A percentile compares a stretch with the other conserved stretches of the same genome.
Evolutionary conservation across 2,797 vertebrate species (phyloP).

Genomic region (Sebastes matsubarae): DNA sequence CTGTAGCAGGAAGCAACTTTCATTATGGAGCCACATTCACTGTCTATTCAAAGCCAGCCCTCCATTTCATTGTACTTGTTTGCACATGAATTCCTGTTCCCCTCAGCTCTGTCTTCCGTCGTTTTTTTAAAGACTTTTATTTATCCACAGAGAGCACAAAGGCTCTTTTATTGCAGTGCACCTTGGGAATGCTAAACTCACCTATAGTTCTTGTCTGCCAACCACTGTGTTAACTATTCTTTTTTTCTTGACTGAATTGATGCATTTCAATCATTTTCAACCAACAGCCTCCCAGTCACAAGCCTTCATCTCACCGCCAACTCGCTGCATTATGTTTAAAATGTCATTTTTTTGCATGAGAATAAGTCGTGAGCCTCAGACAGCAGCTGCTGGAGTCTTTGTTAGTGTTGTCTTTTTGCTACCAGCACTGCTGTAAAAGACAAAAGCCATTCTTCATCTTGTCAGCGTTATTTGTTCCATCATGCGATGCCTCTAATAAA

Average conservation of each 20-base stretch:
- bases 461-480: slow-evolving; percentile 29
- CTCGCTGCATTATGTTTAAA: slow-evolving; percentile 34
- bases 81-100: neutral
- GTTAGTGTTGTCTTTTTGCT: slow-evolving; percentile 21
- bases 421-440: slow-evolving; percentile 14
- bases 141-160: slow-evolving; percentile 29
- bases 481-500: slow-evolving; percentile 7
- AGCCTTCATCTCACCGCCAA: neutral
- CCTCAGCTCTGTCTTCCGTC: neutral
- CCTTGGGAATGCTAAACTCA: slow-evolving; percentile 22
- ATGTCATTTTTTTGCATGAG: slow-evolving; percentile 43
- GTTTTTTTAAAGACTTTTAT: slow-evolving; percentile 16
- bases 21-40: neutral
- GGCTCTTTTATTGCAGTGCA: slow-evolving; percentile 23
- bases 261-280: slow-evolving; percentile 8
- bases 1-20: neutral
- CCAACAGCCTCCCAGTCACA: neutral
- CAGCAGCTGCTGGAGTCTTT: slow-evolving; percentile 26
- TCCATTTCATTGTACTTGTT: slow-evolving; percentile 2
- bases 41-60: neutral
- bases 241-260: neutral
- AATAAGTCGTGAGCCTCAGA: slow-evolving; percentile 8
- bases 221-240: neutral
- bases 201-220: neutral
- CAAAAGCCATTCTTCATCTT: slow-evolving; percentile 46